A percentile compares a stretch with the other conserved stretches of the same genome.
phyloP scores from a whole-genome alignment of 2,797 vertebrate species.

The Microhierax caerulescens region DNA sequence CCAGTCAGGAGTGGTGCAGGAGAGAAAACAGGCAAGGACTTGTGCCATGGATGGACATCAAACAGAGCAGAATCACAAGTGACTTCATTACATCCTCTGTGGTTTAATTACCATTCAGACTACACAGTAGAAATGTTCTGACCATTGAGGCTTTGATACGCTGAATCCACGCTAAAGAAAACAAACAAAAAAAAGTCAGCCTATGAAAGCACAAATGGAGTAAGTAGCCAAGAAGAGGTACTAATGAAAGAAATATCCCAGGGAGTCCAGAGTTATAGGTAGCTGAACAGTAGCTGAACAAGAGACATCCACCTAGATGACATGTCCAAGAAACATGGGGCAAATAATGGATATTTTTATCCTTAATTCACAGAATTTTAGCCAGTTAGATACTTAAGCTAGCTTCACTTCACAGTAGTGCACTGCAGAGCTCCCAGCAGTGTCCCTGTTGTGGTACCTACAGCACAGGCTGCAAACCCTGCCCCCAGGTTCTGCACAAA shows the following conservation, averaged over 20 bases:
- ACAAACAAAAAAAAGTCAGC: neutral
- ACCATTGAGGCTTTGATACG: neutral
- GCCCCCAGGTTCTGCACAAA: neutral
- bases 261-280: neutral
- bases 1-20: neutral
- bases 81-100: neutral
- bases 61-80: neutral
- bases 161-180: neutral
- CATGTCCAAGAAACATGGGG: neutral
- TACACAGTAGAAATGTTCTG: neutral
- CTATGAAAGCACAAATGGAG: neutral
- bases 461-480: neutral
- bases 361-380: neutral
- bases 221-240: neutral
- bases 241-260: neutral
- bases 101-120: neutral
- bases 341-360: neutral
- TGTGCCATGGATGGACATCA: neutral
- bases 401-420: neutral
- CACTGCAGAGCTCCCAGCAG: neutral
- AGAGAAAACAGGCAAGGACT: neutral
- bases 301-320: neutral
- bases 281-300: neutral
- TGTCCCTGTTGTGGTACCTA: neutral
- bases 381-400: neutral